Percentiles rank a stretch among this genome's conserved stretches.
Evolutionary conservation across 2,888 invertebrate species (phyloP).

Genomic region (Nycteola revayana): DNA sequence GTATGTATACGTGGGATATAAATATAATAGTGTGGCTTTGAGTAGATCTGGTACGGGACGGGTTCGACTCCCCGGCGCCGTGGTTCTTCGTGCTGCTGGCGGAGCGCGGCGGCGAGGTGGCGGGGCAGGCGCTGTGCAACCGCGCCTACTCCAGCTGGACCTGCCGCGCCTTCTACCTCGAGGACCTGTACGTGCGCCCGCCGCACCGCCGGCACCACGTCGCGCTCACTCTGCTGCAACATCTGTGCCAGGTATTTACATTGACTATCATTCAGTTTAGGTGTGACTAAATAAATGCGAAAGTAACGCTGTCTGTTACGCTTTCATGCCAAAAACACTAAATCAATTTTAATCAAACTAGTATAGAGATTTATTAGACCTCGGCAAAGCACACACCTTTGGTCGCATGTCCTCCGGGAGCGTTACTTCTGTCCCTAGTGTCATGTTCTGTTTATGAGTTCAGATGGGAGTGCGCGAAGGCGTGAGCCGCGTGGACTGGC

Average conservation of each 20-base stretch:
- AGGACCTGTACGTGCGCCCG: conserved; percentile 91
- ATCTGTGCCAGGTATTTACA: conserved; percentile 43
- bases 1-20: too few relatives aligned
- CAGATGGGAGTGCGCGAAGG: conserved; percentile 66
- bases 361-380: too few relatives aligned
- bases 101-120: conserved; percentile 65
- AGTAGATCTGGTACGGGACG: conserved; percentile 84
- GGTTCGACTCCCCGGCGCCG: conserved; percentile 83
- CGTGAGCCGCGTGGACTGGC: conserved; percentile 88
- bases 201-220: conserved; percentile 83
- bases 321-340: too few relatives aligned
- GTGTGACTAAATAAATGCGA: background rate
- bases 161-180: conserved; percentile 90
- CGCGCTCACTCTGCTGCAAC: conserved; percentile 83
- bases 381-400: too few relatives aligned
- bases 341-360: too few relatives aligned
- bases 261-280: background rate
- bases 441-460: background rate
- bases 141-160: conserved; percentile 93
- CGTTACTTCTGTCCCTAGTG: too few relatives aligned
- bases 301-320: too few relatives aligned
- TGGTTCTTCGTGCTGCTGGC: conserved; percentile 86
- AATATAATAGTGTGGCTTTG: too few relatives aligned
- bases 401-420: too few relatives aligned
- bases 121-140: conserved; percentile 91